Base-by-base conservation (phyloP, 1,140 invertebrate genomes). In the Melitaea cinxia region DNA sequence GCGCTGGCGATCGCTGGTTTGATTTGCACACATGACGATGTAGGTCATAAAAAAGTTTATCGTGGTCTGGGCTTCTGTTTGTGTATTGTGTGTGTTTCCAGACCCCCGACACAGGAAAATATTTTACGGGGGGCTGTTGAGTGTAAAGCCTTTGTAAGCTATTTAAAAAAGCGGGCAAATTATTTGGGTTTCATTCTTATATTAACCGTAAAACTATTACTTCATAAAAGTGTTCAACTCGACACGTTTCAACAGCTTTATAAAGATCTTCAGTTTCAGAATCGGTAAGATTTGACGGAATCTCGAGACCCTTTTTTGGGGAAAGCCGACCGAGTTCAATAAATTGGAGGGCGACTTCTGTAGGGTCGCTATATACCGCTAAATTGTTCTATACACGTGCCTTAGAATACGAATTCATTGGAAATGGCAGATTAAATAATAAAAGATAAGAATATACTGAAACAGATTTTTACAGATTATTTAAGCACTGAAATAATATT, bases 301-400 rank as follows among this genome's bases (percentile, higher is more conserved):
- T 77, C 74, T 80, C 79, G 78, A 84, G 78, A 77, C 78, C 78
- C 78, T 77, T 82, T 82, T 78, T 77, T 64, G 59, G 73, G 73
- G 68, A 63, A 75, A 80, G 75, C 78, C 68, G 74, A 72, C 77
- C 77, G 79, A 72, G 75, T 78, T 72, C 79, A 75, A 83, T 85
- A 83, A 82, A 83, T 85, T 83, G 80, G 72, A 81, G 77, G 77
- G 77, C 60, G 78, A 78, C 68, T 72, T 50, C 52, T 28, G 39
- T 50, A 61, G 71, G 65, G 73, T 68, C 55, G 66, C 62, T 55
- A 33, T 62, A 67, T 64, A 65, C 62, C 72, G 64, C 66, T 69
- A 75, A 72, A 75, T 70, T 75, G 73, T 70, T 72, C 73, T 65
- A 70, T 65, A 65, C 64, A 64, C 7, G 9, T 12, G 12, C 19